Evolutionary conservation across 1,140 invertebrate genomes (phyloP), one percentile per base, ranked within the genome.

Genomic region (Drosophila truncata): DNA sequence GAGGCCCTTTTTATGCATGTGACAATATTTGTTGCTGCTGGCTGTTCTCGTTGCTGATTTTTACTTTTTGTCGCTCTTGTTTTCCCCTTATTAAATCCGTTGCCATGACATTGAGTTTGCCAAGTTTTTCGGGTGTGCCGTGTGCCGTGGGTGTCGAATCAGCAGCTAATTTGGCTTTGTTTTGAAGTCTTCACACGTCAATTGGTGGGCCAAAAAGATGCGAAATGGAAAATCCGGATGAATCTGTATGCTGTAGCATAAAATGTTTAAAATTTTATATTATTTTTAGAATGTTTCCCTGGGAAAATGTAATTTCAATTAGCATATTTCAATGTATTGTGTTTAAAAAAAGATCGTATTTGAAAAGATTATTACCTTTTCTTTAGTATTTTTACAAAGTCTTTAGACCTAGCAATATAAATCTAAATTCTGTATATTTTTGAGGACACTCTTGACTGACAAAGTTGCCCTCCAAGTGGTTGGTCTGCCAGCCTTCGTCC

Each of bases 1-100:
- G 61, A 75, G 49, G 64, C 82, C 84, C 80, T 83, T 87, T 70
- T 83, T 83, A 80, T 80, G 83, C 80, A 83, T 83, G 84, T 70
- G 80, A 80, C 84, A 88, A 88, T 74, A 80, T 84, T 80, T 77
- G 76, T 55, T 72, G 71, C 66, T 61, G 6, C 57, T 72, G 55
- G 33, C 67, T 69, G 47, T 55, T 55, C 44, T 20, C 73, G 59
- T 25, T 55, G n/a, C 29, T 76, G 52, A 47, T 77, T 66, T 69
- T 42, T 50, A 57, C 33, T 78, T 44, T 54, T 78, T 57, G 52
- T 23, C 20, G 14, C 60, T 58, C 18, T 18, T 59, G 54, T 66
- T 59, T 57, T 58, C 41, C 69, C 47, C 78, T 80, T 80, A 80
- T 88, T 87, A 78, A 87, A 88, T 88, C 67, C 71, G 82, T 87